phyloP scores from a whole-genome alignment of 2,797 vertebrate species.

The Setipinna tenuifilis region DNA sequence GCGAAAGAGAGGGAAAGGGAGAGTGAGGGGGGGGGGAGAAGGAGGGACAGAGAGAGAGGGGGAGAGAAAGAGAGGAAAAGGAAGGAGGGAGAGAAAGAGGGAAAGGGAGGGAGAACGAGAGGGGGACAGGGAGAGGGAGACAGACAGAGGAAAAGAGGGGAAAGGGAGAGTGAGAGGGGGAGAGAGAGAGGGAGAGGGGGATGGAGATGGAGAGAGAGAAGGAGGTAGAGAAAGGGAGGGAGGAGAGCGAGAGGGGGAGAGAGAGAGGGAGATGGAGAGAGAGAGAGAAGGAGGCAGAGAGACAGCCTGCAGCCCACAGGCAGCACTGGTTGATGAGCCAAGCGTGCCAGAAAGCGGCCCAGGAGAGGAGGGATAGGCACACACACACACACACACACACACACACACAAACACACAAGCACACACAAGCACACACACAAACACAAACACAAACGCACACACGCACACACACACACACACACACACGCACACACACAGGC shows the following conservation, averaged over 20 bases:
- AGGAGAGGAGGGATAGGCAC: neutral
- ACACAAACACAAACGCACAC: too few species aligned
- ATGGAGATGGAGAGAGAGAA: too few species aligned
- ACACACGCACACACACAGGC: neutral
- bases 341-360: neutral
- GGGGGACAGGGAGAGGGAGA: too few species aligned
- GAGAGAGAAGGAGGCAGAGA: neutral
- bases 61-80: too few species aligned
- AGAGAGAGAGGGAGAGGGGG: conserved; percentile 12
- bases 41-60: too few species aligned
- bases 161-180: neutral
- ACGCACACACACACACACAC: neutral
- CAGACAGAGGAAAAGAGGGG: too few species aligned
- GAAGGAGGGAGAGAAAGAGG: too few species aligned
- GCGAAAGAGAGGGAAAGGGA: neutral
- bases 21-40: neutral
- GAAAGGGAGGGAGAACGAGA: too few species aligned
- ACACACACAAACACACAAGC: neutral
- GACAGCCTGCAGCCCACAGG: neutral
- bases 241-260: too few species aligned
- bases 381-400: neutral
- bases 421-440: neutral
- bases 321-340: neutral
- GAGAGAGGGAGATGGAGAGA: neutral
- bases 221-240: too few species aligned